Evolutionary conservation across 2,113 vertebrate genomes (phyloP).

Genomic region (Myodes glareolus): DNA sequence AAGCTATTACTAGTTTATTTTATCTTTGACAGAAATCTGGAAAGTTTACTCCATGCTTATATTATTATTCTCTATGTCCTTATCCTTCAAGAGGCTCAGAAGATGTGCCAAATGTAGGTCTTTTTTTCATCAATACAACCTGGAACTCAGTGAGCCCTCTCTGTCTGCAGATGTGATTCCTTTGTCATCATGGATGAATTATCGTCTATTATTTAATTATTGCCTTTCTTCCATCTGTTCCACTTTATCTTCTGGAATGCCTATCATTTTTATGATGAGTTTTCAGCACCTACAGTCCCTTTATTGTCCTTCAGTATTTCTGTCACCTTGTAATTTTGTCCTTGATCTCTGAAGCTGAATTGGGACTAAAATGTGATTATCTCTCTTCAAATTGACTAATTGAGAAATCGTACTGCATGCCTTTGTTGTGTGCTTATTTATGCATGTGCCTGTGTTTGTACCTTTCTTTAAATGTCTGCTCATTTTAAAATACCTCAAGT

Average conservation of each 20-base stretch:
- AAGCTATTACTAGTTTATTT: background rate
- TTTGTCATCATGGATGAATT: constrained; percentile 47
- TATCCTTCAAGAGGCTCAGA: background rate
- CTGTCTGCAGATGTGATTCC: background rate
- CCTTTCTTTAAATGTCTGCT: background rate
- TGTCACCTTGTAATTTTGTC: background rate
- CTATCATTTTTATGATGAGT: background rate
- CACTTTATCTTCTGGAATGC: constrained; percentile 26
- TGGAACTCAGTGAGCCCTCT: constrained; percentile 42
- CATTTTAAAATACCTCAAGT: background rate
- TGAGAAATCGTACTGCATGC: background rate
- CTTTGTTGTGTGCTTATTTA: background rate
- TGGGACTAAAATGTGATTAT: background rate
- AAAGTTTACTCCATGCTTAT: background rate
- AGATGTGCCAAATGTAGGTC: background rate
- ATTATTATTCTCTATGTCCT: background rate
- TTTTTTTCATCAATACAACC: constrained; percentile 8
- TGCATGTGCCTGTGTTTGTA: background rate
- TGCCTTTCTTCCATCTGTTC: constrained; percentile 49
- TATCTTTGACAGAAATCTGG: background rate
- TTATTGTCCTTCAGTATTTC: constrained; percentile 19
- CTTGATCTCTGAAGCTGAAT: background rate
- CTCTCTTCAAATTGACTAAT: background rate
- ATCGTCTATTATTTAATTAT: constrained; percentile 55
- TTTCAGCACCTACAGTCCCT: background rate